phyloP scores from a whole-genome alignment of 2,797 vertebrate species.

The Aeoliscus strigatus region DNA sequence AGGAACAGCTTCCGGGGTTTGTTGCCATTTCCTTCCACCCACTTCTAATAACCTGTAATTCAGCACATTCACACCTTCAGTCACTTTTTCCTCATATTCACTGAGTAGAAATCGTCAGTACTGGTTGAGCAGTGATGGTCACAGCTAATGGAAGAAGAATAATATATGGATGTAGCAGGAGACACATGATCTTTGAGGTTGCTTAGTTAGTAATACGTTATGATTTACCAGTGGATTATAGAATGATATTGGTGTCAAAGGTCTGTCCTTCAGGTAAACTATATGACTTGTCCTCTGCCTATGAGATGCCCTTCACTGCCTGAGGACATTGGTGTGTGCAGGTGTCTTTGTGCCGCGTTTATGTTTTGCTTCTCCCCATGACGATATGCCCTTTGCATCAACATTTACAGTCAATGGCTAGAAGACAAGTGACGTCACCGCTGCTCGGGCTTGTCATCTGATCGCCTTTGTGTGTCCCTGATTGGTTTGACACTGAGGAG shows the following conservation, averaged over 20 bases:
- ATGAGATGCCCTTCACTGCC: conserved; percentile 37
- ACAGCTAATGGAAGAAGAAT: too few species aligned
- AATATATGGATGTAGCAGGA: conserved; percentile 1
- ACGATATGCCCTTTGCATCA: conserved; percentile 29
- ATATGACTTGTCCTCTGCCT: conserved; percentile 6
- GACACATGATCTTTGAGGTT: background rate
- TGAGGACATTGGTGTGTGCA: conserved; percentile 2
- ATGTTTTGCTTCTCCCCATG: conserved; percentile 9
- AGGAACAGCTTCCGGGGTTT: conserved; percentile 25
- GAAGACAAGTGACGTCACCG: conserved; percentile 31
- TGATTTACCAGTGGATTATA: too few species aligned
- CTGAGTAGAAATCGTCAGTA: background rate
- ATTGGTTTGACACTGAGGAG: conserved; percentile 20
- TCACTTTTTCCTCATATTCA: background rate
- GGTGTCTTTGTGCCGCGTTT: conserved; percentile 4
- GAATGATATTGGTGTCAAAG: background rate
- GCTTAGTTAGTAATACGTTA: too few species aligned
- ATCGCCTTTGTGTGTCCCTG: conserved; percentile 12
- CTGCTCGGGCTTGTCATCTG: conserved; percentile 25
- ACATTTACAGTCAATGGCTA: conserved; percentile 33
- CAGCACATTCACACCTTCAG: background rate
- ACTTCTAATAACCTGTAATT: background rate
- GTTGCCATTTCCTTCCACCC: conserved; percentile 2
- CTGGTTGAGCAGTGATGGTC: background rate
- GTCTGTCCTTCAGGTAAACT: conserved; percentile 24